A percentile compares a stretch with the other conserved stretches of the same genome.
phyloP scores from a whole-genome alignment of 2,797 vertebrate species.

The Moxostoma hubbsi region DNA sequence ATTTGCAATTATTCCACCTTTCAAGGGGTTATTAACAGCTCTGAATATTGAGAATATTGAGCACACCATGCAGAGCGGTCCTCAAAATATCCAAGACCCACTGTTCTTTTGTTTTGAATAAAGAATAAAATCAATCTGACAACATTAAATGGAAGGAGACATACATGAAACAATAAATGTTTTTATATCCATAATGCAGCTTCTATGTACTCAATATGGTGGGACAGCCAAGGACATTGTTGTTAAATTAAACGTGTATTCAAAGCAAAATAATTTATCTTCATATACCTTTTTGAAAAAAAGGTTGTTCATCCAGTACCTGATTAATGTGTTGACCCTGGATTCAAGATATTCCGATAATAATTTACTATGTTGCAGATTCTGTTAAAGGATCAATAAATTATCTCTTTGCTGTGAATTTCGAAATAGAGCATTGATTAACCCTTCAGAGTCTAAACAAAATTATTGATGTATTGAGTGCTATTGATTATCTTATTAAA shows the following conservation, averaged over 20 bases:
- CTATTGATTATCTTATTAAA: conserved; percentile 22
- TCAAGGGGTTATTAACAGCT: conserved; percentile 45
- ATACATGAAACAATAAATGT: conserved; percentile 3
- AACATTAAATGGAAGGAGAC: background rate
- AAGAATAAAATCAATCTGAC: background rate
- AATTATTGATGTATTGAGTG: conserved; percentile 22
- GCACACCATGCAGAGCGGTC: background rate
- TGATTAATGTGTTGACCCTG: conserved; percentile 27
- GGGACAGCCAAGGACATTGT: too few species aligned
- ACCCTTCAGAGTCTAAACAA: conserved; percentile 18
- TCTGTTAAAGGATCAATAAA: conserved; percentile 36
- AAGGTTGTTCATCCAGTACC: background rate
- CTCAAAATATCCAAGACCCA: background rate
- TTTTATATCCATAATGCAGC: background rate
- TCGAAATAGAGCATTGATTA: conserved; percentile 39
- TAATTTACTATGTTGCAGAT: conserved; percentile 20
- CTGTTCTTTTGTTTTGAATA: conserved; percentile 11
- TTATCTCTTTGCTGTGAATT: conserved; percentile 10
- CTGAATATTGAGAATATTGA: conserved; percentile 20
- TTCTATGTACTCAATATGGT: background rate
- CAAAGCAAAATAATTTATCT: background rate
- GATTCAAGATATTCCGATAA: conserved; percentile 23
- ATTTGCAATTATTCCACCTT: conserved; percentile 52
- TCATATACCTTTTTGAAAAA: conserved; percentile 7
- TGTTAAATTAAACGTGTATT: too few species aligned